Evolutionary conservation across 2,888 invertebrate species (phyloP), one percentile per base, ranked within the genome.

Genomic region (Polyommatus icarus): DNA sequence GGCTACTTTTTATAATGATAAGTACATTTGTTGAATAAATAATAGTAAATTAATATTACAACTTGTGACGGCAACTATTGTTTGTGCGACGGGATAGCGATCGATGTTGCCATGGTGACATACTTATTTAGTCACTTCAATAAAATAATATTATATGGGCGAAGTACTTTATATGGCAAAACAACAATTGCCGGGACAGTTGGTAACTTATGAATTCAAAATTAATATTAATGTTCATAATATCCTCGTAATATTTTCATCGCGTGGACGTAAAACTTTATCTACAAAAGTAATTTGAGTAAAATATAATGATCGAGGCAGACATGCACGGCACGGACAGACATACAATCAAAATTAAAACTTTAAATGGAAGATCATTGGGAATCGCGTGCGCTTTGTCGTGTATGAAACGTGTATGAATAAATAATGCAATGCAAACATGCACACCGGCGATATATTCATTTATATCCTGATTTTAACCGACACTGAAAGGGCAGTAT

Each of bases 371-470:
- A 67, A 67, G 18, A 67, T 67, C 67, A 67, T 67, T 54, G 29
- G 54, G 18, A 54, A 18, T 75, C 54, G 75, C 75, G 75, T 75
- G 73, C 20, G 15, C 73, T 72, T 46, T 75, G 75, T 54, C 67
- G 29, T 67, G 67, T 67, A 67, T 67, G 67, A 67, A 50, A 46
- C 20, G 24, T 46, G 46, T 50, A 54, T 75, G 75, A 50, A 75
- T 75, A 75, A 75, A 75, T 75, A 75, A 75, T 75, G 50, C 54
- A 75, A 75, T 75, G 75, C 54, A 75, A 75, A 75, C 75, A 50
- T 75, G 54, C 50, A 50, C 29, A 67, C 18, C 32, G 5, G 15
- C 67, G 67, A 67, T 67, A 67, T 67, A 67, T 32, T 6, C 32
- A 18, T 67, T 67, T 67, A 15, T 32, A 18, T 67, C 15, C 67